A percentile compares a stretch with the other conserved stretches of the same genome.
These are phyloP conservation scores for Mythimna impura DNA, from an alignment of 2,888 invertebrate genomes.

Conservation along the genomic window DNA sequence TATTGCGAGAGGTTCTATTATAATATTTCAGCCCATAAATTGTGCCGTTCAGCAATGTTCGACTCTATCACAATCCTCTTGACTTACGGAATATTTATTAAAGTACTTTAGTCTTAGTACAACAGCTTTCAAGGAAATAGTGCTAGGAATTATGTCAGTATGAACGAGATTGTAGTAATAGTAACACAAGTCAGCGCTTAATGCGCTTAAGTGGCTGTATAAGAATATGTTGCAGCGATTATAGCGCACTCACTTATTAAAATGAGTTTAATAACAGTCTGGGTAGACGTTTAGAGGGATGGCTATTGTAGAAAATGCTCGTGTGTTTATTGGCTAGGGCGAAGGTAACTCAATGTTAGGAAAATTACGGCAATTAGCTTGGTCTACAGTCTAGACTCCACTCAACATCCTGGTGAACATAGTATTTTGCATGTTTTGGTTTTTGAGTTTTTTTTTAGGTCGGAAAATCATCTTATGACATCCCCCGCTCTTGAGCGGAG, in stretches of 20 bases:
- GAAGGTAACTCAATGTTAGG: background rate
- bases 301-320: constrained; percentile 9
- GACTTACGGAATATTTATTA: constrained; percentile 24
- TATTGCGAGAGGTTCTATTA: constrained; percentile 32
- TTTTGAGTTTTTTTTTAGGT: too few relatives aligned
- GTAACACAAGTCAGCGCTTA: constrained; percentile 48
- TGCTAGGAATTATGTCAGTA: constrained; percentile 25
- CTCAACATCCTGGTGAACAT: too few relatives aligned
- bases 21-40: constrained; percentile 42
- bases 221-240: constrained; percentile 48
- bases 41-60: constrained; percentile 2
- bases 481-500: too few relatives aligned
- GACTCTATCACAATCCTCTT: constrained; percentile 10
- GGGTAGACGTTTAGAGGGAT: background rate
- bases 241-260: constrained; percentile 38
- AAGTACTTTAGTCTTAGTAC: constrained; percentile 7
- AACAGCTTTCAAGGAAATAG: constrained; percentile 34
- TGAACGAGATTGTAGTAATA: constrained; percentile 29
- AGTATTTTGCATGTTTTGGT: too few relatives aligned
- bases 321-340: background rate
- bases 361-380: background rate
- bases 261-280: constrained; percentile 32
- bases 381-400: background rate
- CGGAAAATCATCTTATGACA: too few relatives aligned
- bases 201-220: constrained; percentile 44